Base-by-base conservation (phyloP, 2,888 invertebrate species). In the Drosophila incognita region DNA sequence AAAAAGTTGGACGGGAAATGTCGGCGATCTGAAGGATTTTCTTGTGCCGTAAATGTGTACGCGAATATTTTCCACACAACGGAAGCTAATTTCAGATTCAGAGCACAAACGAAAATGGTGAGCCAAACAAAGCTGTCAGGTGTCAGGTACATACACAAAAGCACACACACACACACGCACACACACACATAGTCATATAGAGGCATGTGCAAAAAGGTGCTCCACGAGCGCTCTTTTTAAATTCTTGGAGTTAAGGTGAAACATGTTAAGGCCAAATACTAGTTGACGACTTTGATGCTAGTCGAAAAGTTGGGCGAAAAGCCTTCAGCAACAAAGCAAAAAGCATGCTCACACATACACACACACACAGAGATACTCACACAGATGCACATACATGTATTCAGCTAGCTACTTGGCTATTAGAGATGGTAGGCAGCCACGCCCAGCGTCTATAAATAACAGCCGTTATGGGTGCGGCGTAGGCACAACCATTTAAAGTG, bases 11-110 rank as follows among this genome's bases (percentile, higher is more conserved):
- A 15, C 4, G 52, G 31, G n/a, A 52, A 56, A 76, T 65, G 40
- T 58, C 51, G 59, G 31, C 61, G 46, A 69, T 62, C 49, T 56
- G 15, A 48, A 70, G 53, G 52, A 74, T 70, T 58, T 80, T 62
- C 58, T 29, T 63, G 62, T 56, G 69, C 46, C 48, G 57, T 60
- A 69, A 70, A 70, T 78, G 67, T 53, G 70, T 79, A 62, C 57
- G 65, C 63, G 58, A 68, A 84, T 73, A 75, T 84, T 72, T 57
- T 31, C n/a, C 10, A 64, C 69, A 66, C 59, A 68, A 56, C 42
- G 79, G 54, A 67, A 74, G 74, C 82, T 84, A 74, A 84, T 84
- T 89, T 82, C 51, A 71, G 76, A 84, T 84, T 84, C 84, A 76
- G 69, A 57, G 63, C 79, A 81, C 89, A 84, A 72, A 79, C 76